Percentiles rank a stretch among this genome's conserved stretches.
These are phyloP conservation scores for Plebejus anna DNA, from an alignment of 2,888 invertebrate genomes.

Conservation along the genomic window DNA sequence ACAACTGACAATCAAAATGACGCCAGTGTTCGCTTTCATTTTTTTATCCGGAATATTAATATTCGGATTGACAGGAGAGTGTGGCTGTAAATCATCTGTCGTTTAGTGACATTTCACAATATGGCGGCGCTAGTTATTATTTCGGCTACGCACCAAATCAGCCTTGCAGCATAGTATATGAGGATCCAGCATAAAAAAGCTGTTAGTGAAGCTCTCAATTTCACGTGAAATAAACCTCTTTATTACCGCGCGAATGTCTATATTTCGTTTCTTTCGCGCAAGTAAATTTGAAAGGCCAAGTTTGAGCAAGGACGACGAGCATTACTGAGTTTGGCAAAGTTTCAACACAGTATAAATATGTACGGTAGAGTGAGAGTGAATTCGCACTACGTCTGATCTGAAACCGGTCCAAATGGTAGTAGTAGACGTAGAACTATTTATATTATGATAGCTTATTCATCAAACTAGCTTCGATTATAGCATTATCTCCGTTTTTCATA, in stretches of 20 bases:
- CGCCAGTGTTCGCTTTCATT: background rate
- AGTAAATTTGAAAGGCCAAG: slow-evolving; percentile 23
- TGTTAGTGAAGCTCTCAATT: background rate
- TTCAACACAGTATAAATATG: background rate
- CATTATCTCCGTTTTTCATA: too few relatives aligned
- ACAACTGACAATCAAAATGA: background rate
- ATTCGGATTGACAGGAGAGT: background rate
- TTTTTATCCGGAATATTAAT: background rate
- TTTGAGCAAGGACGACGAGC: slow-evolving; percentile 6
- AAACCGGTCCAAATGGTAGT: too few relatives aligned
- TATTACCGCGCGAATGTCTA: background rate
- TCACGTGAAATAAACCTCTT: background rate
- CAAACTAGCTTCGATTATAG: too few relatives aligned
- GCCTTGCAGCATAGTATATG: background rate
- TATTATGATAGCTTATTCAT: too few relatives aligned
- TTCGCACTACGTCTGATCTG: too few relatives aligned
- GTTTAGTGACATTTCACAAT: background rate
- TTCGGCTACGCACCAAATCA: background rate
- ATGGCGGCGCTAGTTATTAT: background rate
- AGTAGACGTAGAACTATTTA: too few relatives aligned
- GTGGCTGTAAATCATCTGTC: background rate
- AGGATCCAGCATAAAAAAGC: background rate
- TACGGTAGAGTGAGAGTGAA: background rate
- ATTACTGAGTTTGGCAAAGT: slow-evolving; percentile 21
- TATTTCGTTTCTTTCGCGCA: background rate